A percentile compares a stretch with the other conserved stretches of the same genome.
These are phyloP conservation scores for Euleptes europaea DNA, from an alignment of 2,113 vertebrate species.

Conservation along the genomic window DNA sequence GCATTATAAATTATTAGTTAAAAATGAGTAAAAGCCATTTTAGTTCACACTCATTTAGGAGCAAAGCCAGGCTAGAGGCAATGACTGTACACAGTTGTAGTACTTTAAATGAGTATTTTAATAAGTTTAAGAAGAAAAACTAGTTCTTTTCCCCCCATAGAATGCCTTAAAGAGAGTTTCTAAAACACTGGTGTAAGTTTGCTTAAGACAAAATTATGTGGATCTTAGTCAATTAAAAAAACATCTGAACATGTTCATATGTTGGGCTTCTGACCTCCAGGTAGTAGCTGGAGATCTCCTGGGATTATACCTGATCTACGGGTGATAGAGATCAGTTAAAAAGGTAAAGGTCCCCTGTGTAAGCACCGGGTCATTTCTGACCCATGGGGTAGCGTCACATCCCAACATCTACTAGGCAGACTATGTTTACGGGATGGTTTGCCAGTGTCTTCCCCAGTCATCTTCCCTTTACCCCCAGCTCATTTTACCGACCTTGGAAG, in stretches of 20 bases:
- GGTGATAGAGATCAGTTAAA: too few relatives aligned
- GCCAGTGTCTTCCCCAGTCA: too few relatives aligned
- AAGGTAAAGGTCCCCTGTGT: too few relatives aligned
- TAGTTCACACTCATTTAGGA: constrained; percentile 38
- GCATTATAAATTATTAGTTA: constrained; percentile 65
- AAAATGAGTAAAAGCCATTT: constrained; percentile 63
- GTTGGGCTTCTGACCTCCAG: too few relatives aligned
- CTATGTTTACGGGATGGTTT: too few relatives aligned
- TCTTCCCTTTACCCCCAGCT: too few relatives aligned
- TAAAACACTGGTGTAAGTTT: background rate
- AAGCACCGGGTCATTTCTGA: too few relatives aligned
- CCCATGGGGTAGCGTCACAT: too few relatives aligned
- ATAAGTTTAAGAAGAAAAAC: constrained; percentile 18
- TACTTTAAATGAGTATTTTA: background rate
- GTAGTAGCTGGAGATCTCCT: too few relatives aligned
- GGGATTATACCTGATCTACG: too few relatives aligned
- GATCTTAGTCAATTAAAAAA: background rate
- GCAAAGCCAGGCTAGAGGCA: constrained; percentile 39
- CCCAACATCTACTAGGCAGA: too few relatives aligned
- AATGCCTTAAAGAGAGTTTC: background rate
- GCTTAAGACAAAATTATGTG: background rate
- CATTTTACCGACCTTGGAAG: too few relatives aligned
- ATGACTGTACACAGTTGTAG: background rate
- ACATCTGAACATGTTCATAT: background rate
- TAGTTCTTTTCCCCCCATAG: constrained; percentile 27